Conservation (phyloP, 2,888 invertebrate genomes). For the Pseudococcus jackbeardsleyi region DNA sequence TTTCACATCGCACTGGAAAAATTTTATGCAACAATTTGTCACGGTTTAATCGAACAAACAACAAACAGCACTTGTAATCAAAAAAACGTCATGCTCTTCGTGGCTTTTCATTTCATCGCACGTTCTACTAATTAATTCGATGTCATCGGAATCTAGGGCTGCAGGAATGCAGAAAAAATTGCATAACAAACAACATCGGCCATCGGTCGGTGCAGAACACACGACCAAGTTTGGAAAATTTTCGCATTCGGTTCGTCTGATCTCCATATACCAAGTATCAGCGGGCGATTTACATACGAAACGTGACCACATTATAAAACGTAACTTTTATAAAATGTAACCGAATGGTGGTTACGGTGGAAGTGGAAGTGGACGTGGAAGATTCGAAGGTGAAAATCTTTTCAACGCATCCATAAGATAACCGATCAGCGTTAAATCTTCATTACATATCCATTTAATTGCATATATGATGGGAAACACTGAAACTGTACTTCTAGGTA, state of each 20-base stretch:
- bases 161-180: background rate
- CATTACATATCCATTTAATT: conserved; percentile 51
- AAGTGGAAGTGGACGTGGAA: background rate
- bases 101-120: background rate
- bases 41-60: background rate
- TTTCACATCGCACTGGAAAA: background rate
- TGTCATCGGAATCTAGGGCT: background rate
- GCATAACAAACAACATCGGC: background rate
- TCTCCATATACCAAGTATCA: background rate
- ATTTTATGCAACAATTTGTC: background rate
- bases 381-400: conserved; percentile 34
- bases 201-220: background rate
- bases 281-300: conserved; percentile 34
- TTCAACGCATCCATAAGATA: conserved; percentile 28
- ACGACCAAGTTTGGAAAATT: background rate
- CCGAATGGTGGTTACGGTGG: background rate
- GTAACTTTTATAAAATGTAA: conserved; percentile 8
- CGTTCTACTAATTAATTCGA: background rate
- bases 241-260: background rate
- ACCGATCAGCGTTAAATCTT: conserved; percentile 49
- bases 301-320: conserved; percentile 33
- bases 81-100: background rate
- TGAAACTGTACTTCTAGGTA: conserved; percentile 49
- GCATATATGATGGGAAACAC: conserved; percentile 45
- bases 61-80: background rate